Conservation (phyloP, 2,797 vertebrate genomes). For the Chrysocyon brachyurus region DNA sequence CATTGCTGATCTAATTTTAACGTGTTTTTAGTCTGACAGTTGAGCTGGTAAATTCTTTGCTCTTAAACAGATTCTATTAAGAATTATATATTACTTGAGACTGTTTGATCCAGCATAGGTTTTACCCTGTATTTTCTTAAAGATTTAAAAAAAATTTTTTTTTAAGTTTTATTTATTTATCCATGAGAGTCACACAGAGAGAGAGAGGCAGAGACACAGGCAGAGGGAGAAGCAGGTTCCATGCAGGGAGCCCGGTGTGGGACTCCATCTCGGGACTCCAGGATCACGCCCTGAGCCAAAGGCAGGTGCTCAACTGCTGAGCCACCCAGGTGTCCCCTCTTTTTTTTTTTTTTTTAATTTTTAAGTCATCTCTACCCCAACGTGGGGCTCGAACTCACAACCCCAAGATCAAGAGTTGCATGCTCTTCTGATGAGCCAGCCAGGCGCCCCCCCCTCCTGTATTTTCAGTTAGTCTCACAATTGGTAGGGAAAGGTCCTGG, state of each 20-base stretch:
- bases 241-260: too few relatives aligned
- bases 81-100: constrained; percentile 3
- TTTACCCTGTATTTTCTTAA: constrained; percentile 4
- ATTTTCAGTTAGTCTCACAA: constrained; percentile 2
- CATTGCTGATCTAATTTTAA: constrained; percentile 44
- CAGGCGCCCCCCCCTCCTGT: not conserved
- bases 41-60: constrained; percentile 33
- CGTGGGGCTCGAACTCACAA: not conserved
- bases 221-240: too few relatives aligned
- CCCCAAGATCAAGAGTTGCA: not conserved
- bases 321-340: too few relatives aligned
- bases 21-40: constrained; percentile 23
- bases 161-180: too few relatives aligned
- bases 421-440: not conserved
- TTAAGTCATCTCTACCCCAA: not conserved
- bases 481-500: not conserved
- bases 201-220: too few relatives aligned
- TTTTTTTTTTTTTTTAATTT: not conserved
- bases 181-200: too few relatives aligned
- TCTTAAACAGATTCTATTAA: constrained; percentile 50
- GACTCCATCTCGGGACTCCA: too few relatives aligned
- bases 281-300: too few relatives aligned
- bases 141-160: too few relatives aligned
- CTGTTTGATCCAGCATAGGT: constrained; percentile 1
- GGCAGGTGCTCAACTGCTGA: too few relatives aligned